Evolutionary conservation across 1,140 invertebrate genomes (phyloP), one percentile per base, ranked within the genome.

Genomic region (Papilio dardanus): DNA sequence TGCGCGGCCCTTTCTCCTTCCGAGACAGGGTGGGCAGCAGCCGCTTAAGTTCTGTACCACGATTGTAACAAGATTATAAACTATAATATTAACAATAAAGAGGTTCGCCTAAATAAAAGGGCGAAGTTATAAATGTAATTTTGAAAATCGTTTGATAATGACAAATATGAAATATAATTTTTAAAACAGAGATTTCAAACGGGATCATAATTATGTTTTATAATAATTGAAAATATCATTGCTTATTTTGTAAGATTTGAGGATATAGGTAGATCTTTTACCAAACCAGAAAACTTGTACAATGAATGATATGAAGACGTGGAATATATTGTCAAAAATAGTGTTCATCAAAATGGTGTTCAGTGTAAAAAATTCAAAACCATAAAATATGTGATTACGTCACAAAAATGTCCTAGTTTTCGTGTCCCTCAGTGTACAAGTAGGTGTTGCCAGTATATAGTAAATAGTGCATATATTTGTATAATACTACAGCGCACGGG

Each of bases 21-120:
- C 90, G 88, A 73, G 91, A 88, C 33, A 92, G 78, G 33, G 91
- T 92, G 75, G 91, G 91, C 81, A 92, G 81, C 12, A 92, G 79
- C 28, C 91, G 89, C 79, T 91, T 92, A 81, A 92, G 69, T 79
- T 92, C 91, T 92, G 84, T 74, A 65, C 74, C 62, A 74, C 10
- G n/a, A 50, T 54, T n/a, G 62, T 6, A 76, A 3, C n/a, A n/a
- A n/a, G n/a, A n/a, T n/a, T n/a, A n/a, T n/a, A n/a, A n/a, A n/a
- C n/a, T n/a, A n/a, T n/a, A n/a, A n/a, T n/a, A n/a, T n/a, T n/a
- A n/a, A n/a, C n/a, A n/a, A n/a, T n/a, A n/a, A n/a, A n/a, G n/a
- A n/a, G n/a, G n/a, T n/a, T n/a, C n/a, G n/a, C n/a, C n/a, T n/a
- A n/a, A n/a, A n/a, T n/a, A n/a, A n/a, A n/a, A n/a, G 42, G 42